Base-by-base conservation (phyloP, 1,140 invertebrate species). In the Tetraneura akinire region DNA sequence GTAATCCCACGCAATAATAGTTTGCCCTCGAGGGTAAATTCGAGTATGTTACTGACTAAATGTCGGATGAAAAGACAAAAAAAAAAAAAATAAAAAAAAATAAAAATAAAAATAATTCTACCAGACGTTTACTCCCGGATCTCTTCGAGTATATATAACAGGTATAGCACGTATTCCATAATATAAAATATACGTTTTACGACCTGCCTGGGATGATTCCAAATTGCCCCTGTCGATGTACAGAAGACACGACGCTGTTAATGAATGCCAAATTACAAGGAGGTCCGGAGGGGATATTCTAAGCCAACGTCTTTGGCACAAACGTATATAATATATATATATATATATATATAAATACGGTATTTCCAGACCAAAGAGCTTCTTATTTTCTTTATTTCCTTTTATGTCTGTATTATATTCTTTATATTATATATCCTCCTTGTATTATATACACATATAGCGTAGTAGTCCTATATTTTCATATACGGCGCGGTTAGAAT, bases 231-330 rank as follows among this genome's bases (percentile, higher is more conserved):
- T n/a, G 60, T n/a, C 60, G 29, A 64, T 26, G 60, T 32, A 32
- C n/a, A n/a, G 18, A 32, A 64, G 16, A 64, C 60, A 32, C 60
- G 26, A 37, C 18, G 60, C 29, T 32, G 60, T 32, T 64, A 64
- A 64, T 64, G 60, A 64, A 64, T 32, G 60, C 60, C 60, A 64
- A 64, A 64, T 64, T 37, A 64, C 23, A 64, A 64, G 60, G 18
- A 18, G 29, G 26, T 18, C 60, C 62, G 32, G 32, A 42, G 32
- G 62, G 32, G 32, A 66, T 66, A 42, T 66, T 37, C 62, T 18
- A 66, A 32, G n/a, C 62, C 62, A 66, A 66, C 18, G 62, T 66
- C 29, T 66, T 21, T 66, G 32, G 62, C 62, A 42, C 62, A 21
- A 42, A 66, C 62, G n/a, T n/a, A n/a, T n/a, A n/a, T n/a, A n/a